Conservation (phyloP, 2,113 vertebrate species). For the Podiceps cristatus region DNA sequence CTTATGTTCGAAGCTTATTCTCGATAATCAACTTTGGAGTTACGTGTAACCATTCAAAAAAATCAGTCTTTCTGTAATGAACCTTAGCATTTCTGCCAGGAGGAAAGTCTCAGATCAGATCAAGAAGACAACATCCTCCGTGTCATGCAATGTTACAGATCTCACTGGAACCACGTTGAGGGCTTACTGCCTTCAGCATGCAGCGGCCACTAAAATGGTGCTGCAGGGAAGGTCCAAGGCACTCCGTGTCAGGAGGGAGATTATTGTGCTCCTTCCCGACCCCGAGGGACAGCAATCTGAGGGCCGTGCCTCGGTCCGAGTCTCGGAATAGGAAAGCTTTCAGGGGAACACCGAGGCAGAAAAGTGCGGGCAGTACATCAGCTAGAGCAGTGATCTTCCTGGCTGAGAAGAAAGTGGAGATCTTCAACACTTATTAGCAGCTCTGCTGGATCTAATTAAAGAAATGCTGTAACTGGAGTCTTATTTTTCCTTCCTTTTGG, state of each 20-base stretch:
- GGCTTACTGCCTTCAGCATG: background rate
- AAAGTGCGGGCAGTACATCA: background rate
- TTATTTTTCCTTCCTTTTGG: background rate
- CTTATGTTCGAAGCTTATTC: background rate
- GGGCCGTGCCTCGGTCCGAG: background rate
- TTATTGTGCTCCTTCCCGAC: background rate
- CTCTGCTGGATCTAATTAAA: background rate
- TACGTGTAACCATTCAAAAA: background rate
- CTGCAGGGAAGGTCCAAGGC: background rate
- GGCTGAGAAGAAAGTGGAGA: background rate
- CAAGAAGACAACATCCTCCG: accelerated
- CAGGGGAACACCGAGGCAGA: background rate
- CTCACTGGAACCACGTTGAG: background rate
- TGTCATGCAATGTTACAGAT: background rate
- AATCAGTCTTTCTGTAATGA: background rate
- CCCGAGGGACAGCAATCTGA: background rate
- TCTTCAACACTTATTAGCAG: background rate
- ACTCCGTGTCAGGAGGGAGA: background rate
- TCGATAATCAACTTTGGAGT: background rate
- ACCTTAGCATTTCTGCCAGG: background rate
- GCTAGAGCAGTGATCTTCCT: background rate
- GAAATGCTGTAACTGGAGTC: background rate
- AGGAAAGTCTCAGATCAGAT: background rate
- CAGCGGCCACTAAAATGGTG: background rate
- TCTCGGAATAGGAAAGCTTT: background rate